These are phyloP conservation scores for Pseudorhombus dupliciocellatus DNA, from an alignment of 2,113 vertebrate genomes.

Conservation along the genomic window DNA sequence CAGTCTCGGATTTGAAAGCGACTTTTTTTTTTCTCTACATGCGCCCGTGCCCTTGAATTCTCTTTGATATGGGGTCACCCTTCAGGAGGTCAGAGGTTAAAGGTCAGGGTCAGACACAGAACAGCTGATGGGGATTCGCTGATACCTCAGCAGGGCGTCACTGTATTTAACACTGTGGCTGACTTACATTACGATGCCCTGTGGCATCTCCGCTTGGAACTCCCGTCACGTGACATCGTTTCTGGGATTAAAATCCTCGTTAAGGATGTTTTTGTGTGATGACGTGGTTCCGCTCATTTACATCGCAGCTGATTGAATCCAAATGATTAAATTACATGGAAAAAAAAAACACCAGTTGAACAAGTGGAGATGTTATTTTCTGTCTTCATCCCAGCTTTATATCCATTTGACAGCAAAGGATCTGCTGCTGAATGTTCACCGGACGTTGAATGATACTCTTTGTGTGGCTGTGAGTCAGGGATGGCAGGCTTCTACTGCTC, in stretches of 20 bases:
- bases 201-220: neutral
- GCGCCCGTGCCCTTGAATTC: neutral
- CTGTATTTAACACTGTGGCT: neutral
- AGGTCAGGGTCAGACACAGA: conserved; percentile 26
- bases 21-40: neutral
- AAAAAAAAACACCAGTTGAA: no score
- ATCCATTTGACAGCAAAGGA: conserved; percentile 23
- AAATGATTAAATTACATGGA: no score
- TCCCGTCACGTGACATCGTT: neutral
- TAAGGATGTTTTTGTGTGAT: neutral
- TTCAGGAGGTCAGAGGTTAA: conserved; percentile 25
- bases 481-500: neutral
- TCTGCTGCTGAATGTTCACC: conserved; percentile 8
- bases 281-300: neutral
- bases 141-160: conserved; percentile 4
- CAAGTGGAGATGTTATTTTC: neutral
- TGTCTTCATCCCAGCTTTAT: neutral
- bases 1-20: no score
- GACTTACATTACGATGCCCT: neutral
- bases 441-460: conserved; percentile 14
- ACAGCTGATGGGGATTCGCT: conserved; percentile 18
- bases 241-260: neutral
- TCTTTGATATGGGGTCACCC: neutral
- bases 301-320: neutral
- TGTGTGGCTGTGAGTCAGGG: neutral